Evolutionary conservation across 1,140 invertebrate species (phyloP).

Genomic region (Gryllus bimaculatus): DNA sequence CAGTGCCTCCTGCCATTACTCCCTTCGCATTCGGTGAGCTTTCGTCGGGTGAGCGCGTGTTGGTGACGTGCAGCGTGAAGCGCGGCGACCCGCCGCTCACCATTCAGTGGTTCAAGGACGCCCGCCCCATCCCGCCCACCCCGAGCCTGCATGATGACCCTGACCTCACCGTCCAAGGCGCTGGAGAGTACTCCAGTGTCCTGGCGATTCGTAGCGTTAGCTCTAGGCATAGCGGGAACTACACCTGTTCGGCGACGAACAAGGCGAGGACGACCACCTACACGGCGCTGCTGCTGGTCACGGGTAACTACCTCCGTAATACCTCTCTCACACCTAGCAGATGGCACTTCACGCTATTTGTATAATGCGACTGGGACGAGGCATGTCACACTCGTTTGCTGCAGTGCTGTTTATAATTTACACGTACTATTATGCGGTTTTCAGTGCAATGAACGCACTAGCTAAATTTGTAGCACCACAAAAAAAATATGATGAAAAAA

Average conservation of each 20-base stretch:
- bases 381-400: neutral
- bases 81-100: constrained; percentile 35
- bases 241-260: constrained; percentile 36
- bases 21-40: constrained; percentile 42
- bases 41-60: constrained; percentile 28
- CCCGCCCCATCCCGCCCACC: constrained; percentile 12
- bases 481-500: neutral
- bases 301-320: constrained; percentile 32
- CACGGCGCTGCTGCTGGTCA: constrained; percentile 38
- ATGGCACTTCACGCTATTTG: neutral
- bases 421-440: no score
- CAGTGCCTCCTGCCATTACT: constrained; percentile 61
- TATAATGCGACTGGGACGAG: neutral
- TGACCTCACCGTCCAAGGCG: constrained; percentile 33
- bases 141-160: constrained; percentile 26
- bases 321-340: neutral
- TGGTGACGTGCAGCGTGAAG: constrained; percentile 31
- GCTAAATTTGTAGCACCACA: no score
- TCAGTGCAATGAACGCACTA: no score
- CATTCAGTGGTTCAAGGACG: constrained; percentile 40
- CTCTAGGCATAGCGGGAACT: constrained; percentile 35
- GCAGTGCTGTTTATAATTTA: neutral
- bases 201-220: constrained; percentile 31
- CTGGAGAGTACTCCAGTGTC: constrained; percentile 29
- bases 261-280: constrained; percentile 27